Evolutionary conservation across 2,113 vertebrate species (phyloP).

Genomic region (Cochlearius cochlearius): DNA sequence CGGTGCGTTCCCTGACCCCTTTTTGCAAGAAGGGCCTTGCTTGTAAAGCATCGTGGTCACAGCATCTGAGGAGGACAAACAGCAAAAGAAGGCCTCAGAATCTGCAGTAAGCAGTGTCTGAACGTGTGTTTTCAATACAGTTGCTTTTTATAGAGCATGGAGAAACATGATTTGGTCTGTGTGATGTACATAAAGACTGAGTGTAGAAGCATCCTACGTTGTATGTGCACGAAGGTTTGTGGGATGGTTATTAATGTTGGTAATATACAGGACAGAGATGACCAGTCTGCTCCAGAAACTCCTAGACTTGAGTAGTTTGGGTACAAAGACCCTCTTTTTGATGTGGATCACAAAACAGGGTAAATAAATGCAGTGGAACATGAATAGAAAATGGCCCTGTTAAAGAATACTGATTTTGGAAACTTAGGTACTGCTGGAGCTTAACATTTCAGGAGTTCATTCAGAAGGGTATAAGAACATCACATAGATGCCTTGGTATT

Average conservation of each 20-base stretch:
- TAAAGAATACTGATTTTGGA: background rate
- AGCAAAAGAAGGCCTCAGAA: background rate
- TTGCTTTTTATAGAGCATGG: background rate
- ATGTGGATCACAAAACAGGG: background rate
- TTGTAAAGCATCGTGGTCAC: background rate
- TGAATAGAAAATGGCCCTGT: background rate
- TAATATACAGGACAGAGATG: background rate
- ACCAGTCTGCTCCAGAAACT: background rate
- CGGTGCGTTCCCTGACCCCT: background rate
- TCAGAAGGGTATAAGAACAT: background rate
- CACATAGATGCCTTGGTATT: background rate
- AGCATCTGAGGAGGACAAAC: background rate
- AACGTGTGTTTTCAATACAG: background rate
- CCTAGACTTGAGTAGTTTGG: background rate
- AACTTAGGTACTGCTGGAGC: background rate
- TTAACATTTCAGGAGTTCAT: background rate
- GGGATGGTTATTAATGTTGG: background rate
- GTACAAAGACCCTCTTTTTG: background rate
- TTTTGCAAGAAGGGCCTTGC: background rate
- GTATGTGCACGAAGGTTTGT: background rate
- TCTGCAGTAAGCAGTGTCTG: background rate
- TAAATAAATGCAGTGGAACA: background rate
- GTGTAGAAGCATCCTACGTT: background rate
- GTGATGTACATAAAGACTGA: background rate
- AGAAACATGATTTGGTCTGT: background rate